Evolutionary conservation across 1,140 invertebrate species (phyloP), one percentile per base, ranked within the genome.

Genomic region (Asobara japonica): DNA sequence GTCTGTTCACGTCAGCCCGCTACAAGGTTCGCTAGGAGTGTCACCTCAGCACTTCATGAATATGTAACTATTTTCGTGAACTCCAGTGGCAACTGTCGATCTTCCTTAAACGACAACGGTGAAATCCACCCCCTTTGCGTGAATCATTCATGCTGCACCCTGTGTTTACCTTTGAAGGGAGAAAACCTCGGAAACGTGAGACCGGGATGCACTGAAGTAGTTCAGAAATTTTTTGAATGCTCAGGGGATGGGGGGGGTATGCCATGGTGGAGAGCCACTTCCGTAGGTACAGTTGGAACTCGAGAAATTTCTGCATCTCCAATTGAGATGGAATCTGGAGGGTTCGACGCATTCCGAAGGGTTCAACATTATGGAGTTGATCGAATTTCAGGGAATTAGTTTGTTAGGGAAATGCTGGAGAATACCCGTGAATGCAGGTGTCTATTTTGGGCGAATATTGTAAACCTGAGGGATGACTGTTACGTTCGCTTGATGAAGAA

Each of bases 41-140:
- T 71, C 31, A 61, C 71, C 27, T 64, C 62, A 56, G 20, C 60
- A 61, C 48, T 72, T 81, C 79, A 81, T 82, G 79, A 81, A 83
- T 82, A 82, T 82, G 76, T 78, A 78, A 65, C 60, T 72, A 76
- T 77, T 73, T 75, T 75, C 27, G 41, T 65, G 61, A 45, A 45
- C 41, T 45, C 31, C 27, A 22, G 8, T 27, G 22, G 56, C n/a
- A 30, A 61, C 29, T 29, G 56, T 38, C 20, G 33, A 41, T 66
- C 33, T 25, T 18, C 41, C 31, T 38, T 33, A 33, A 16, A 22
- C 31, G 20, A 41, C 33, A 20, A 20, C 20, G 13, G 3, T 18
- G 20, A 41, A 36, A 66, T 13, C 6, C 38, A 45, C 41, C 41
- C 18, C 41, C 65, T 1, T 3, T 18, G 33, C 16, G 36, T 66